Evolutionary conservation across 2,113 vertebrate species (phyloP).

Genomic region (Ovis canadensis): DNA sequence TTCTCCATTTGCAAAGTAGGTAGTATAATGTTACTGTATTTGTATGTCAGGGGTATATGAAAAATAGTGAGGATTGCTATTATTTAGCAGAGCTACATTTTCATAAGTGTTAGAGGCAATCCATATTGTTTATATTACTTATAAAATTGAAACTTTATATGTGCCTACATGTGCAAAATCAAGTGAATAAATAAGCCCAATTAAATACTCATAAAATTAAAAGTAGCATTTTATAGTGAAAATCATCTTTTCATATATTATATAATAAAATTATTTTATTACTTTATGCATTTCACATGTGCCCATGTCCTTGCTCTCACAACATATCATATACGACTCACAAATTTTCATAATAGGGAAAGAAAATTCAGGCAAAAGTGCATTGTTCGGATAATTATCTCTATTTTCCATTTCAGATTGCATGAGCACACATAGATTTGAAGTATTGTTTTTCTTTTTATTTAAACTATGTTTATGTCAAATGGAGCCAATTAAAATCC

Average conservation of each 20-base stretch:
- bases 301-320: not conserved
- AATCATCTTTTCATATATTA: not conserved
- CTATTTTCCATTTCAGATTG: not conserved
- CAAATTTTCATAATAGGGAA: not conserved
- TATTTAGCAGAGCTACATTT: not conserved
- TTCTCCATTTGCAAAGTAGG: not conserved
- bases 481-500: not conserved
- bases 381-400: not conserved
- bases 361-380: not conserved
- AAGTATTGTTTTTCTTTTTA: not conserved
- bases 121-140: not conserved
- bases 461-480: not conserved
- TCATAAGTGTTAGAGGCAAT: not conserved
- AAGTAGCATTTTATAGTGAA: not conserved
- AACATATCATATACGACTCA: not conserved
- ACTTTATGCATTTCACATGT: not conserved
- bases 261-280: not conserved
- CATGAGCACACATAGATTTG: not conserved
- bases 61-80: not conserved
- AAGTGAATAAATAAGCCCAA: not conserved
- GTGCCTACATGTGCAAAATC: not conserved
- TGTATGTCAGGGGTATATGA: not conserved
- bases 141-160: not conserved
- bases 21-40: not conserved
- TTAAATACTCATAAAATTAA: slow-evolving; percentile 1